These are phyloP conservation scores for Psammodynastes pulverulentus DNA, from an alignment of 2,113 vertebrate species.

Conservation along the genomic window DNA sequence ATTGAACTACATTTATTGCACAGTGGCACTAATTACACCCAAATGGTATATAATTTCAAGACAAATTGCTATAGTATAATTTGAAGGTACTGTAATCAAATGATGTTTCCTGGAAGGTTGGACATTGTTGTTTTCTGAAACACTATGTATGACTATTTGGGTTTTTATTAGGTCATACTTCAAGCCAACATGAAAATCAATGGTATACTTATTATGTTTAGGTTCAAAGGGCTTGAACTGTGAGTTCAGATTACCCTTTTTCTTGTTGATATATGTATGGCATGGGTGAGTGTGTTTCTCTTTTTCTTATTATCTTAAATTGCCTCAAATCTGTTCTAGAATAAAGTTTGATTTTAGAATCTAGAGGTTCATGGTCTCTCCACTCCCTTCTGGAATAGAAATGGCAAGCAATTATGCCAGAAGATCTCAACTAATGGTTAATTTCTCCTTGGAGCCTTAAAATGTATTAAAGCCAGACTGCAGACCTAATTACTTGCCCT, in stretches of 20 bases:
- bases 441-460: neutral
- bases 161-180: neutral
- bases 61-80: neutral
- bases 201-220: neutral
- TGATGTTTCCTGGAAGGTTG: constrained; percentile 4
- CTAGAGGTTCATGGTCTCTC: neutral
- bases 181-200: neutral
- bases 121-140: neutral
- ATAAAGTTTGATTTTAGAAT: neutral
- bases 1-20: constrained; percentile 17
- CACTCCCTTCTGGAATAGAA: neutral
- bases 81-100: constrained; percentile 15
- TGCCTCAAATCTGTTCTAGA: neutral
- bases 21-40: constrained; percentile 32
- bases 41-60: constrained; percentile 18
- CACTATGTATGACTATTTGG: neutral
- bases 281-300: neutral
- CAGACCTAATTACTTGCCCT: neutral
- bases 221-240: neutral
- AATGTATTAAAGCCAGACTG: neutral
- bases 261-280: neutral
- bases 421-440: neutral
- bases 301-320: neutral
- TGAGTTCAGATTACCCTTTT: neutral
- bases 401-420: neutral